Conservation (phyloP, 2,888 invertebrate species). For the Euphydryas editha region DNA sequence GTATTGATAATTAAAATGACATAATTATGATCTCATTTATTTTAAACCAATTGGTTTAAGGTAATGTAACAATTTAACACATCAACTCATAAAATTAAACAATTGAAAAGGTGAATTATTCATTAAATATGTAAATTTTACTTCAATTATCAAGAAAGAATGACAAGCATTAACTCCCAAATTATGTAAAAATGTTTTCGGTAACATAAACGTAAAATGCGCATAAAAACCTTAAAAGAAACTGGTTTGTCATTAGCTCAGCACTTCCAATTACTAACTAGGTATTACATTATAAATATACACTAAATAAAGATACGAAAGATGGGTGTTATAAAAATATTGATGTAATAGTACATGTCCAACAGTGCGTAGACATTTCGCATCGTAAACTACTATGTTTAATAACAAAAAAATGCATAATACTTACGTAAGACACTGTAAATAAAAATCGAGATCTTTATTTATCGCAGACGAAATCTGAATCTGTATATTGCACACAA, state of each 20-base stretch:
- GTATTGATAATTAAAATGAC: too few species aligned
- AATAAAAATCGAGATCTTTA: conserved; percentile 71
- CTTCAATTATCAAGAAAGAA: conserved; percentile 2
- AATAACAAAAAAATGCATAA: conserved; percentile 61
- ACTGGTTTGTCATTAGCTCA: conserved; percentile 38
- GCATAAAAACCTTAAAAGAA: conserved; percentile 38
- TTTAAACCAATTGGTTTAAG: too few species aligned
- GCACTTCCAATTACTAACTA: conserved; percentile 38
- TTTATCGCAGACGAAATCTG: conserved; percentile 71
- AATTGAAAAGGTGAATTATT: conserved; percentile 4
- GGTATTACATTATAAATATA: conserved; percentile 37
- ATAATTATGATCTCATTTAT: too few species aligned
- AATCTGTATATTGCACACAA: conserved; percentile 52
- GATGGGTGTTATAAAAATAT: conserved; percentile 34
- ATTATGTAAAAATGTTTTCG: conserved; percentile 4
- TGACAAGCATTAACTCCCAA: conserved; percentile 20
- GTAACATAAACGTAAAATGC: conserved; percentile 12
- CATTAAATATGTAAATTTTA: neutral
- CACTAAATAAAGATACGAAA: conserved; percentile 21
- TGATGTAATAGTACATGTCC: conserved; percentile 26
- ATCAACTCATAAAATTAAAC: neutral
- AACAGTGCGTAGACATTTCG: conserved; percentile 24
- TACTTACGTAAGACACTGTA: conserved; percentile 79
- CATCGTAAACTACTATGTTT: conserved; percentile 50
- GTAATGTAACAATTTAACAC: too few species aligned